Evolutionary conservation across 1,140 invertebrate species (phyloP).

Genomic region (Babylonia areolata): DNA sequence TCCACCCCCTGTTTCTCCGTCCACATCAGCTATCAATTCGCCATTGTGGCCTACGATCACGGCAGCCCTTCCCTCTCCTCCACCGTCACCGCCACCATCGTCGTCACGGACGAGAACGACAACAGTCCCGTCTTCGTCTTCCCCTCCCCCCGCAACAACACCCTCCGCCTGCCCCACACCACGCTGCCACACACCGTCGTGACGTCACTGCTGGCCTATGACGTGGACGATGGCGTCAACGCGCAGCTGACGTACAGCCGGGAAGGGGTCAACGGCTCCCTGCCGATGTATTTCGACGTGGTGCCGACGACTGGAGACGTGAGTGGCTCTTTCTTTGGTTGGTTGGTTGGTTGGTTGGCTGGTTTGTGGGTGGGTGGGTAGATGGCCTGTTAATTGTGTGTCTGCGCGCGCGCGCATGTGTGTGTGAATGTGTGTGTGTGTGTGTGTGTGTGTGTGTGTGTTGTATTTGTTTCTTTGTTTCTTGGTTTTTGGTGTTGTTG

Average conservation of each 20-base stretch:
- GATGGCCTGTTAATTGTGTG: too few species aligned
- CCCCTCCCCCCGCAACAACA: slow-evolving; percentile 63
- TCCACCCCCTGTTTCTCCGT: background rate
- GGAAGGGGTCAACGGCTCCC: slow-evolving; percentile 53
- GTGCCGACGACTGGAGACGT: slow-evolving; percentile 25
- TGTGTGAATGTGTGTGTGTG: too few species aligned
- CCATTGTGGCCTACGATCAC: slow-evolving; percentile 60
- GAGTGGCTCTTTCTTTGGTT: too few species aligned
- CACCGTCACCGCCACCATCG: slow-evolving; percentile 46
- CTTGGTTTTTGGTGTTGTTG: too few species aligned
- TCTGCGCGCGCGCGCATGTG: too few species aligned
- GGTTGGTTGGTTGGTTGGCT: too few species aligned
- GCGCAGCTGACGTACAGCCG: slow-evolving; percentile 55
- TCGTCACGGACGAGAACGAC: slow-evolving; percentile 62
- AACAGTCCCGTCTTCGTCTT: slow-evolving; percentile 59
- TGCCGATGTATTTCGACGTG: slow-evolving; percentile 57
- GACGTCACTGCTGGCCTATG: slow-evolving; percentile 57
- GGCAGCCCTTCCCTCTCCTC: slow-evolving; percentile 48
- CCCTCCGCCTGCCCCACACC: slow-evolving; percentile 55
- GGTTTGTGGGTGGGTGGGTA: too few species aligned
- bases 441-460: too few species aligned
- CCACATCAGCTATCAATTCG: slow-evolving; percentile 82
- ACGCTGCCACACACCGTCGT: slow-evolving; percentile 49
- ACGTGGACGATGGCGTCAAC: slow-evolving; percentile 63
- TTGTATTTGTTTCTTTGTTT: too few species aligned